Percentiles rank a stretch among this genome's conserved stretches.
Evolutionary conservation across 2,113 vertebrate genomes (phyloP).

Genomic region (Lathamus discolor): DNA sequence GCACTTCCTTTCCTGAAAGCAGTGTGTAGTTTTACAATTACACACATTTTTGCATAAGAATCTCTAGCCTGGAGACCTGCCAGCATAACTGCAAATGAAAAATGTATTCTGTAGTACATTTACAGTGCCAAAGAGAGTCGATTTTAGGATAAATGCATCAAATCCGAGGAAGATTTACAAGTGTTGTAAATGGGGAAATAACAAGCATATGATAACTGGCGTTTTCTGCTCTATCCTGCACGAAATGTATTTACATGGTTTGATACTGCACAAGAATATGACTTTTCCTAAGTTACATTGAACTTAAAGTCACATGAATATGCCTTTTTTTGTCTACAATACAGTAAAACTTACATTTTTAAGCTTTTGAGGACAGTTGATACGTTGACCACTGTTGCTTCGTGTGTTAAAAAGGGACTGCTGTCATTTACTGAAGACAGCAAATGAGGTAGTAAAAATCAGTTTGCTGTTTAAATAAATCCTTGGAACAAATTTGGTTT

Average conservation of each 20-base stretch:
- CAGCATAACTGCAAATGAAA: not conserved
- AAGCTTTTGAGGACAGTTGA: conserved; percentile 58
- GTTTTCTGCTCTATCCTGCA: conserved; percentile 69
- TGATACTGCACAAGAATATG: conserved; percentile 21
- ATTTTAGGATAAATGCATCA: conserved; percentile 5
- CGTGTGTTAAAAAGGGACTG: conserved; percentile 50
- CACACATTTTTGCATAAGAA: not conserved
- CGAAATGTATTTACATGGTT: conserved; percentile 11
- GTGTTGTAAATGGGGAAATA: conserved; percentile 69
- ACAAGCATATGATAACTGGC: conserved; percentile 71
- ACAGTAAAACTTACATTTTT: conserved; percentile 38
- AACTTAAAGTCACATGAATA: conserved; percentile 16
- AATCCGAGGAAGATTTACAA: not conserved
- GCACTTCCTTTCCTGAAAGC: not conserved
- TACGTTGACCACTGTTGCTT: conserved; percentile 50
- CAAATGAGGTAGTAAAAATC: conserved; percentile 59
- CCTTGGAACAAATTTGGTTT: not conserved
- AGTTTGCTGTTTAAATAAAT: conserved; percentile 48
- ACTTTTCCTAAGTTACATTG: not conserved
- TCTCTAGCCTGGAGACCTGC: not conserved
- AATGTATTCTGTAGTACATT: not conserved
- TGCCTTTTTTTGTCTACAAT: conserved; percentile 53
- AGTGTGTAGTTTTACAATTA: not conserved
- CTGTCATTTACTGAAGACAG: conserved; percentile 61
- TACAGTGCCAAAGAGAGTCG: not conserved